phyloP scores from a whole-genome alignment of 2,888 invertebrate genomes.

The Patella pellucida region DNA sequence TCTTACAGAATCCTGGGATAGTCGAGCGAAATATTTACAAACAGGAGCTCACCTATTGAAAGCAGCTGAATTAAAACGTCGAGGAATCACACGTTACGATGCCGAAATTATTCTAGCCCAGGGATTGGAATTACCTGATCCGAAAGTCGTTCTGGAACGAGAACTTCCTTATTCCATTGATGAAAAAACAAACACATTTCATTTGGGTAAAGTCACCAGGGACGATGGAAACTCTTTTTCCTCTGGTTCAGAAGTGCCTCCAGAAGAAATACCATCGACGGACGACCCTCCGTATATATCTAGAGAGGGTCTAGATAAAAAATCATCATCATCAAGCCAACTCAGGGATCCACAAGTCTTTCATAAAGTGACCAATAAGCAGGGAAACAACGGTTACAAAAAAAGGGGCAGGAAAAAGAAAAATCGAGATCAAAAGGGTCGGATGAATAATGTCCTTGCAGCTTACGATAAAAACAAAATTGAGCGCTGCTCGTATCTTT shows the following conservation, averaged over 20 bases:
- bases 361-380: background rate
- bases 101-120: slow-evolving; percentile 68
- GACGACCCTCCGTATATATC: background rate
- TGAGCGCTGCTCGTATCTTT: background rate
- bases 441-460: background rate
- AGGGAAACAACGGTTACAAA: background rate
- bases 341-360: slow-evolving; percentile 4
- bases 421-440: background rate
- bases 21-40: slow-evolving; percentile 63
- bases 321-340: background rate
- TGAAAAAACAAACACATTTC: background rate
- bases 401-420: background rate
- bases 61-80: slow-evolving; percentile 61
- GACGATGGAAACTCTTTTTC: background rate
- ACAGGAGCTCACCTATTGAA: slow-evolving; percentile 65
- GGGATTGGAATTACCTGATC: slow-evolving; percentile 62
- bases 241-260: background rate
- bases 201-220: background rate
- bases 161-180: slow-evolving; percentile 13
- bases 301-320: background rate
- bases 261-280: background rate
- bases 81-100: slow-evolving; percentile 69
- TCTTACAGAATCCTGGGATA: slow-evolving; percentile 61
- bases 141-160: slow-evolving; percentile 28
- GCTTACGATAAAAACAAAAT: background rate